Conservation (phyloP, 2,113 vertebrate species). For the Sciurus niger region DNA sequence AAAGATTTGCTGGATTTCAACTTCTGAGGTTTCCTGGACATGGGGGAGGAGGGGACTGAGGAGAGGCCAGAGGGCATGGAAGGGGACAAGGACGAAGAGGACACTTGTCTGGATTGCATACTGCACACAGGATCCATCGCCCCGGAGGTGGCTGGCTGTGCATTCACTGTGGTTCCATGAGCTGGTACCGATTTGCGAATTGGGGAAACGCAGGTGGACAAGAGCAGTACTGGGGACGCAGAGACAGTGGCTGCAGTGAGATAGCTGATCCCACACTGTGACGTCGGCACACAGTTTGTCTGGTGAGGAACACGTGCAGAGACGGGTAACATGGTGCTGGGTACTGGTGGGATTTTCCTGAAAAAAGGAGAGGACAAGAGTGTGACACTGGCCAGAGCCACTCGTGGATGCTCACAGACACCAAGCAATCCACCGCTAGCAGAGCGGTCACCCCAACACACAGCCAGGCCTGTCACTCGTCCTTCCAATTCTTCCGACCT, state of each 20-base stretch:
- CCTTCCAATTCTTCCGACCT: not conserved
- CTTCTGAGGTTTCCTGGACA: slow-evolving; percentile 96
- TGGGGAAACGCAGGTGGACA: slow-evolving; percentile 92
- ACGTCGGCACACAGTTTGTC: slow-evolving; percentile 90
- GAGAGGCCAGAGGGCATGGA: slow-evolving; percentile 97
- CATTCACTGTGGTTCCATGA: slow-evolving; percentile 97
- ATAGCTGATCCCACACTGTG: slow-evolving; percentile 90
- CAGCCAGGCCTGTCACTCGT: too few species aligned
- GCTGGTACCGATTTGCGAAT: slow-evolving; percentile 93
- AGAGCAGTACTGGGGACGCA: slow-evolving; percentile 88
- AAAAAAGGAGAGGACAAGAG: slow-evolving; percentile 33
- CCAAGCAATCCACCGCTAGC: fast-evolving
- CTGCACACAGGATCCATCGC: slow-evolving; percentile 94
- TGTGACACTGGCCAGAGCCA: fast-evolving
- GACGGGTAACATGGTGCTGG: slow-evolving; percentile 88
- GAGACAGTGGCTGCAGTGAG: slow-evolving; percentile 91
- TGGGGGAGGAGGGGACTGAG: slow-evolving; percentile 93
- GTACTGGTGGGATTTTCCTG: slow-evolving; percentile 97
- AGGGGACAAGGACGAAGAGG: slow-evolving; percentile 96
- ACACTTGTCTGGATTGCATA: slow-evolving; percentile 96
- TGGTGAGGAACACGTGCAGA: slow-evolving; percentile 91
- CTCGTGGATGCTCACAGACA: fast-evolving
- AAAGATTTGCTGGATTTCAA: slow-evolving; percentile 95
- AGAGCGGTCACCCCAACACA: not conserved
- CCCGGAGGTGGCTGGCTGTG: slow-evolving; percentile 92